A percentile compares a stretch with the other conserved stretches of the same genome.
Conservation (phyloP, 2,797 vertebrate genomes). For the Peromyscus aztecus region DNA sequence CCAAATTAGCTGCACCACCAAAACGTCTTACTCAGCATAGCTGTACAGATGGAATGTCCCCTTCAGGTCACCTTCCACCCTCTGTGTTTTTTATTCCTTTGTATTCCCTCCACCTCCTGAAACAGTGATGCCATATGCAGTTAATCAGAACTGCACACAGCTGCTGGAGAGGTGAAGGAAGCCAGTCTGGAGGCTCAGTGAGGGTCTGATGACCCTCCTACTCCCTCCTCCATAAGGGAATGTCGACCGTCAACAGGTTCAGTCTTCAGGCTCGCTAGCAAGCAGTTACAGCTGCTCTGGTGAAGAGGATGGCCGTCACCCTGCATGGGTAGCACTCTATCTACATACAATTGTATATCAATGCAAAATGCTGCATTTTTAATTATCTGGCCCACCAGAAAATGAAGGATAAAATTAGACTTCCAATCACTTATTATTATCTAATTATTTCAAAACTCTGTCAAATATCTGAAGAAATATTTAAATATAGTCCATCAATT, state of each 20-base stretch:
- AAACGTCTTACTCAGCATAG: neutral
- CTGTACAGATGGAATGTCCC: neutral
- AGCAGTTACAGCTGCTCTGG: neutral
- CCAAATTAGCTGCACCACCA: neutral
- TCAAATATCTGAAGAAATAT: slow-evolving; percentile 12
- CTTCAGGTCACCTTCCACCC: neutral
- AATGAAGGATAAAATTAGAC: slow-evolving; percentile 2
- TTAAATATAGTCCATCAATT: slow-evolving; percentile 20
- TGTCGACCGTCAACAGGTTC: neutral
- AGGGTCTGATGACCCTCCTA: neutral
- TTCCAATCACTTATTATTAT: slow-evolving; percentile 8
- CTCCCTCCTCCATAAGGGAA: neutral
- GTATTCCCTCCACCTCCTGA: neutral
- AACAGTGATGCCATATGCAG: neutral
- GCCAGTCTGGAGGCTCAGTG: neutral
- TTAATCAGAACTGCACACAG: neutral
- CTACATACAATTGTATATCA: neutral
- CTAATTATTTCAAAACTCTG: neutral
- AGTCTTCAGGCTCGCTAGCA: neutral
- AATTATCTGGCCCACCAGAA: slow-evolving; percentile 17
- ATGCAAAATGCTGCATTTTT: slow-evolving; percentile 9
- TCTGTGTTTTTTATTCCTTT: too few species aligned
- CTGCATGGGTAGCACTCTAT: neutral
- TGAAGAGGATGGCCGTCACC: neutral
- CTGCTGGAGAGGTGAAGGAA: neutral